Evolutionary conservation across 2,888 invertebrate genomes (phyloP), one percentile per base, ranked within the genome.

Genomic region (Lithophane leautieri): DNA sequence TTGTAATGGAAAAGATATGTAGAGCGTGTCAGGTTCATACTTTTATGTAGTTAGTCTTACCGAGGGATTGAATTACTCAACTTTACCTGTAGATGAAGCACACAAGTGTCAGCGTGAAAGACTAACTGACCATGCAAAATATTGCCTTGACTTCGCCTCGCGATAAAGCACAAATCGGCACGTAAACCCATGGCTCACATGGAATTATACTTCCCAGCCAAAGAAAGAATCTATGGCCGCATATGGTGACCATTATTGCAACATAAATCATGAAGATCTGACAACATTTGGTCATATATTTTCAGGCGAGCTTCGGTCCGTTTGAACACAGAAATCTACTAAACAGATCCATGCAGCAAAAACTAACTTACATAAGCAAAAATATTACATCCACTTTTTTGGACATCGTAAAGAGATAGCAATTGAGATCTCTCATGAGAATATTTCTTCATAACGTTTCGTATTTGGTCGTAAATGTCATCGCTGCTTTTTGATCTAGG

Each of bases 401-500:
- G 79, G 85, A 69, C 73, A 81, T 76, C 79, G 52, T 66, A 81
- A 69, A 73, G 63, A 83, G 85, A 86, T 83, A 83, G 79, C 83
- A 81, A 81, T 85, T 78, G 70, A 84, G 84, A 86, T 87, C 79
- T 81, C 73, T 85, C 73, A 83, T 78, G 73, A 70, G 74, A 71
- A 68, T 76, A 73, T 78, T 78, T 84, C 73, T 78, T 70, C 73
- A 85, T 65, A 73, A 67, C 44, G 60, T 76, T 80, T 73, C 81
- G 63, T 88, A 78, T 86, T 85, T 86, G 79, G 86, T 71, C 78
- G 74, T 71, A 78, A 76, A 87, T 81, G 81, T 73, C 67, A 74
- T 78, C 80, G 76, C 79, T 60, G 71, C 34, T 75, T 79, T 84
- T 78, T 82, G 76, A 85, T 88, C 79, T 85, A 58, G 66, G 52